phyloP scores from a whole-genome alignment of 1,140 invertebrate species.

The Drosophila gunungcola region DNA sequence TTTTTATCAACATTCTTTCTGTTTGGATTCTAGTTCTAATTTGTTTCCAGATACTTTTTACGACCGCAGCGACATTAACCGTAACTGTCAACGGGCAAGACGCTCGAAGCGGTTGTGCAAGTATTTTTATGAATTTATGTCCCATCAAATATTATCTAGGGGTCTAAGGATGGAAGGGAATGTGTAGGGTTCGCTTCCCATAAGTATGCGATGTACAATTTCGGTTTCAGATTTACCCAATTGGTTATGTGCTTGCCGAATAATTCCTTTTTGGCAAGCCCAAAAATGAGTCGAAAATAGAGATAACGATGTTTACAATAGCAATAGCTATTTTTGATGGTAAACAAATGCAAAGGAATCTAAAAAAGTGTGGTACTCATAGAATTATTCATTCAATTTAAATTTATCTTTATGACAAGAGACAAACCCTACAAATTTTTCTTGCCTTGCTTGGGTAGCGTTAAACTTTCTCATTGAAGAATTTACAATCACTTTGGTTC shows the following conservation, averaged over 20 bases:
- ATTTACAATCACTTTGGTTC: background rate
- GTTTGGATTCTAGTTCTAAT: conserved; percentile 41
- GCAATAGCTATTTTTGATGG: background rate
- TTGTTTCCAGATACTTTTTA: conserved; percentile 58
- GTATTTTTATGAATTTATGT: conserved; percentile 56
- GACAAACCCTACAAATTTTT: too few relatives aligned
- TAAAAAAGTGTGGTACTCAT: too few relatives aligned
- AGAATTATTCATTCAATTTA: too few relatives aligned
- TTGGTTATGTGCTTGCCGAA: conserved; percentile 11
- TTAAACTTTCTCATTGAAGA: background rate
- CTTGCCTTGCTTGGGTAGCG: too few relatives aligned
- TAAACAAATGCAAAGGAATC: too few relatives aligned
- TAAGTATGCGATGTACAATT: background rate
- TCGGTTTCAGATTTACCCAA: conserved; percentile 12
- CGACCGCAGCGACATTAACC: conserved; percentile 71
- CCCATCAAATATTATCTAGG: conserved; percentile 73
- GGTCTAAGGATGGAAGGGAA: conserved; percentile 14
- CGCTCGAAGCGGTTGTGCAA: conserved; percentile 19
- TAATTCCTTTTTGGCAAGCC: conserved; percentile 33
- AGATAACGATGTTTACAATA: conserved; percentile 1
- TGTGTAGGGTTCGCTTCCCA: background rate
- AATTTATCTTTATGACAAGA: too few relatives aligned
- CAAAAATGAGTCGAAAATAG: conserved; percentile 14
- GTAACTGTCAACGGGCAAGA: conserved; percentile 67
- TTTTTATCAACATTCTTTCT: conserved; percentile 45